Conservation (phyloP, 92 coral and sea anemone genomes). For the Parazoanthus atlanticus region DNA sequence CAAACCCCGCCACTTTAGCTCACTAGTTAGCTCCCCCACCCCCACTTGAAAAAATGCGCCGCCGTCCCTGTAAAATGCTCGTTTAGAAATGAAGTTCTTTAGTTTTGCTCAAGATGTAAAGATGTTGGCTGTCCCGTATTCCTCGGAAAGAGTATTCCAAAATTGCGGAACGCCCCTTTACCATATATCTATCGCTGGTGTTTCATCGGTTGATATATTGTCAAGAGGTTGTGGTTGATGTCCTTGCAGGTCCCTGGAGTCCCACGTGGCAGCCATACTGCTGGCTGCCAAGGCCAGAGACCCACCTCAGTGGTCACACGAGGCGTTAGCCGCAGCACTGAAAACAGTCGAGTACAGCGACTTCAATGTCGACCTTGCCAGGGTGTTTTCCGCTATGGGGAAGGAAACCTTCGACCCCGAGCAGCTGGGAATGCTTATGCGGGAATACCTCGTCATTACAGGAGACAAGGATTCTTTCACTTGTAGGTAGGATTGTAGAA, state of each 20-base stretch:
- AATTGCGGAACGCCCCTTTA: too few species aligned
- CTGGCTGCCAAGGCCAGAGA: constrained; percentile 67
- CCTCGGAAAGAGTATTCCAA: too few species aligned
- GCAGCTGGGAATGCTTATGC: constrained; percentile 76
- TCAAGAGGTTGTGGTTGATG: too few species aligned
- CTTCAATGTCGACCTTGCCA: constrained; percentile 85
- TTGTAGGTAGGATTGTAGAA: constrained; percentile 32
- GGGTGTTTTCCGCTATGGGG: constrained; percentile 84
- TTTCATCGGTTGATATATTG: too few species aligned
- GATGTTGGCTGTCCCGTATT: too few species aligned
- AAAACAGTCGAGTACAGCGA: constrained; percentile 84
- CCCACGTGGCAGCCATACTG: constrained; percentile 72
- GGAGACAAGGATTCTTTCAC: constrained; percentile 89
- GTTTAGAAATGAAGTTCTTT: too few species aligned
- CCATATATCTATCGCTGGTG: too few species aligned
- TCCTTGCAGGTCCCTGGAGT: constrained; percentile 55
- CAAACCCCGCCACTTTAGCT: too few species aligned
- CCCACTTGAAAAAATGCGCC: too few species aligned
- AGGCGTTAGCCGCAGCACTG: constrained; percentile 76
- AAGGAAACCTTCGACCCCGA: constrained; percentile 78
- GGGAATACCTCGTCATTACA: constrained; percentile 77
- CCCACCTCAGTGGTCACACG: constrained; percentile 72
- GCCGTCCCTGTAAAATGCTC: too few species aligned
- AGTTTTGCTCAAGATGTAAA: too few species aligned
- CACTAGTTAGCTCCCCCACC: too few species aligned